A percentile compares a stretch with the other conserved stretches of the same genome.
Evolutionary conservation across 2,113 vertebrate genomes (phyloP).

Genomic region (Bos indicus): DNA sequence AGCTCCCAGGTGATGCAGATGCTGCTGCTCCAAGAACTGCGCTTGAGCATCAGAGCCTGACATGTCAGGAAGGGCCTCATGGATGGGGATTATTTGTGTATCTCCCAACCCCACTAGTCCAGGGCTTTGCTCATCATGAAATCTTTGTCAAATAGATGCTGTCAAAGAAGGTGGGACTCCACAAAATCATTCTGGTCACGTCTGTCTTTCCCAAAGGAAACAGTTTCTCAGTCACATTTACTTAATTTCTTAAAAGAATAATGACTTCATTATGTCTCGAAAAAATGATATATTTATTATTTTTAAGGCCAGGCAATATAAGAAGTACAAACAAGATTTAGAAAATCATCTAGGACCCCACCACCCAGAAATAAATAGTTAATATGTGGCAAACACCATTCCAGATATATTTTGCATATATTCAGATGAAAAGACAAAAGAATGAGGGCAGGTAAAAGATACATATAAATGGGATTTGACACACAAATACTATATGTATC

Average conservation of each 20-base stretch:
- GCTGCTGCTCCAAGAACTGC: neutral
- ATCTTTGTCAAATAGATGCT: neutral
- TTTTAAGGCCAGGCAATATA: neutral
- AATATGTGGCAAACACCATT: neutral
- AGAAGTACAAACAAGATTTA: conserved; percentile 30
- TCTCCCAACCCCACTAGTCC: neutral
- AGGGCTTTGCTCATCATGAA: neutral
- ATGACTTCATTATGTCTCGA: conserved; percentile 47
- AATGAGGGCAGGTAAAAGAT: neutral
- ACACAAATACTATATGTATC: neutral
- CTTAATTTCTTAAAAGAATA: conserved; percentile 48
- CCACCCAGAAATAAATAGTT: conserved; percentile 13
- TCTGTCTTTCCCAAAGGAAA: neutral
- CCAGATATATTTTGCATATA: neutral
- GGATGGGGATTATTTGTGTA: neutral
- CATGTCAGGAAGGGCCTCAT: fast-evolving
- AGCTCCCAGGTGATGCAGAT: neutral
- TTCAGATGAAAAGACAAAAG: conserved; percentile 9
- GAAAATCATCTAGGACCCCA: neutral
- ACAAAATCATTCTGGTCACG: neutral
- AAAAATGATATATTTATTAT: conserved; percentile 46
- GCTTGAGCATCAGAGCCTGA: neutral
- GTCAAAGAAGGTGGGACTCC: neutral
- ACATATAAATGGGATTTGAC: neutral
- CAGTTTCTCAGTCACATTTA: neutral